Evolutionary conservation across 2,888 invertebrate species (phyloP), one percentile per base, ranked within the genome.

Genomic region (Oscheius onirici): DNA sequence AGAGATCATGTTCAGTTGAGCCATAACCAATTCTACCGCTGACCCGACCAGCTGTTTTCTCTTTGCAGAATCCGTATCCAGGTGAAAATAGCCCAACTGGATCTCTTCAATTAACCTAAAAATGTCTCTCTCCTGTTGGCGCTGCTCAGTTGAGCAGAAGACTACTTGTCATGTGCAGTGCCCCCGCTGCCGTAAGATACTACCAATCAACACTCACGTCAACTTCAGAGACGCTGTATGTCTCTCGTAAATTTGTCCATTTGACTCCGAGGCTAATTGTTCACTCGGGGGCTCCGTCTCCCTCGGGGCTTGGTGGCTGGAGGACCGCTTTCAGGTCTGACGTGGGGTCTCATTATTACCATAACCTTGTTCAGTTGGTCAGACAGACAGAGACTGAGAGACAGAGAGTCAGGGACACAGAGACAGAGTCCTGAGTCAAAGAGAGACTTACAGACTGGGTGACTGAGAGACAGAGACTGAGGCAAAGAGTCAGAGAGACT

Each of bases 111-210:
- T 58, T 22, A 41, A 15, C 58, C 58, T 58, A 58, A 57, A 58
- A 58, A 28, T 17, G 41, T 41, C n/a, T 34, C 46, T n/a, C n/a
- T n/a, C n/a, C n/a, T n/a, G 15, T 46, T 20, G 46, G 20, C 46
- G 46, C 3, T 46, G 58, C 41, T 58, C 58, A 55, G 58, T 58
- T 58, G 58, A 43, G 58, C 43, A 41, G 58, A 58, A 41, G 57
- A 57, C 2, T 15, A 20, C 17, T n/a, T 58, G 58, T 58, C 58
- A 58, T 41, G 43, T 58, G 58, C 58, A 58, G 34, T 10, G 15
- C 41, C 41, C 40, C 41, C 15, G 10, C 43, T 13, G 43, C 15
- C 15, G 20, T 20, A 17, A 15, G 15, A 46, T 46, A 15, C 46
- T 46, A 20, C 3, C 46, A 46, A 17, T 34, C 34, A 34, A 34